phyloP scores from a whole-genome alignment of 2,113 vertebrate species.

The Mobula hypostoma region DNA sequence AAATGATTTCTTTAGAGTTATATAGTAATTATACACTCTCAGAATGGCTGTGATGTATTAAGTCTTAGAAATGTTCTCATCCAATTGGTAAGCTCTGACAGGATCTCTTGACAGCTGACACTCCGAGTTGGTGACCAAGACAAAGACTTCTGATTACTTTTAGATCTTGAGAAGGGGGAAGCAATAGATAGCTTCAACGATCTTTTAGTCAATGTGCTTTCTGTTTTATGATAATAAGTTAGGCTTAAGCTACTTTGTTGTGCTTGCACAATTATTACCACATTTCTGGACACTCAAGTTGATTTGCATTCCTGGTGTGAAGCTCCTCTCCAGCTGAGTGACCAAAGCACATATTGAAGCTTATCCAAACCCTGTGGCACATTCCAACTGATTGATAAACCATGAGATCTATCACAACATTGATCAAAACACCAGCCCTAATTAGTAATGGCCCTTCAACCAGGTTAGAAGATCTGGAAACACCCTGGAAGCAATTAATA shows the following conservation, averaged over 20 bases:
- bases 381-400: slow-evolving; percentile 10
- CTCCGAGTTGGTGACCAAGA: not conserved
- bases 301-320: not conserved
- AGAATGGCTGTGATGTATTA: not conserved
- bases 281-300: too few relatives aligned
- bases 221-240: too few relatives aligned
- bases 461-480: not conserved
- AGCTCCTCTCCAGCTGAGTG: not conserved
- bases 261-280: too few relatives aligned
- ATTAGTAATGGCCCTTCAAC: not conserved
- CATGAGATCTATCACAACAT: not conserved
- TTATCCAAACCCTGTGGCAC: not conserved
- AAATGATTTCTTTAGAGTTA: not conserved
- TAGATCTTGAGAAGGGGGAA: not conserved
- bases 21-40: not conserved
- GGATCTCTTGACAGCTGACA: not conserved
- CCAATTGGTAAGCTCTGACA: not conserved
- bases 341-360: not conserved
- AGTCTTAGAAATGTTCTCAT: not conserved
- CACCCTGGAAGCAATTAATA: not conserved
- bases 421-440: not conserved
- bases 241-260: too few relatives aligned
- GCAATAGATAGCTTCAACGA: not conserved
- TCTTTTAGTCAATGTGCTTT: not conserved
- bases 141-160: not conserved